Evolutionary conservation across 2,113 vertebrate genomes (phyloP).

Genomic region (Otolemur garnettii): DNA sequence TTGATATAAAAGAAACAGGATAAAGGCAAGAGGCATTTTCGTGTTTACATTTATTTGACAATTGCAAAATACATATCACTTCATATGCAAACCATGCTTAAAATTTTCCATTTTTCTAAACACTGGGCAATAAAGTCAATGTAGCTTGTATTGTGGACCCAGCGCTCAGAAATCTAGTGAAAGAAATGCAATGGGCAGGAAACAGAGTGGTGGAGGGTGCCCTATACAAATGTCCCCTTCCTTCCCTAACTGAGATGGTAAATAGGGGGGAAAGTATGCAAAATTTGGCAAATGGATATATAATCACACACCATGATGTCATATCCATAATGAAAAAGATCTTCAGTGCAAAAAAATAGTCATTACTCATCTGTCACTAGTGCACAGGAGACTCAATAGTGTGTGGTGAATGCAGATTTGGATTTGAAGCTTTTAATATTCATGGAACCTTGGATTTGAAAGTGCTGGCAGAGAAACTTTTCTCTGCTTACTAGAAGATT

Average conservation of each 20-base stretch:
- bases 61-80: neutral
- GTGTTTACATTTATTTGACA: constrained; percentile 55
- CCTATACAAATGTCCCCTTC: constrained; percentile 68
- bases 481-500: constrained; percentile 64
- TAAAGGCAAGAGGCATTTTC: constrained; percentile 54
- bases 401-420: neutral
- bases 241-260: constrained; percentile 49
- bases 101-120: constrained; percentile 29
- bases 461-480: constrained; percentile 74
- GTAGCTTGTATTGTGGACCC: neutral
- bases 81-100: neutral
- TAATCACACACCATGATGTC: neutral
- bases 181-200: neutral
- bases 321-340: neutral
- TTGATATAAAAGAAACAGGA: constrained; percentile 33
- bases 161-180: neutral
- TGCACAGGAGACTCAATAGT: neutral
- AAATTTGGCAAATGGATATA: constrained; percentile 53
- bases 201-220: too few relatives aligned
- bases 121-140: neutral
- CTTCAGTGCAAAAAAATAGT: neutral
- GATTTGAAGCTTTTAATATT: constrained; percentile 46
- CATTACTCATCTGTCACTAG: neutral
- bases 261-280: constrained; percentile 76
- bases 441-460: constrained; percentile 71